Evolutionary conservation across 2,888 invertebrate species (phyloP), one percentile per base, ranked within the genome.

Genomic region (Eudasyphora cyanicolor): DNA sequence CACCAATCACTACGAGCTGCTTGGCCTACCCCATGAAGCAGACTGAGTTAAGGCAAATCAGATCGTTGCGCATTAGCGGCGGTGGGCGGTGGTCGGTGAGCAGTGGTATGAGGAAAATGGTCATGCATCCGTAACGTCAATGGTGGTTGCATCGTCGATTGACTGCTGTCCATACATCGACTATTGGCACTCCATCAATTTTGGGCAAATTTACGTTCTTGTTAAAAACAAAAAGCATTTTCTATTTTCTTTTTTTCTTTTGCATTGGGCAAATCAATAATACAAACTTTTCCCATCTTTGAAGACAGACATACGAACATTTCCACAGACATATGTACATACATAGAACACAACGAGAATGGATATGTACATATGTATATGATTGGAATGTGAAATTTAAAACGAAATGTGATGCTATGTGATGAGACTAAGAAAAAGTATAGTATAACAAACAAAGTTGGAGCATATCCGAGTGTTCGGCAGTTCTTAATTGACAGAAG

Each of bases 131-230:
- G 80, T 42, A 76, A 73, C 79, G 60, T 57, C 32, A 64, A 79
- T 8, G 76, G 79, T 70, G 77, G 77, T 80, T 60, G 74, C 79
- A 80, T 57, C 57, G 83, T 67, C 57, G 85, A 85, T 85, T 83
- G 82, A 84, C 78, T 82, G 85, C 85, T 86, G 85, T 85, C 82
- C 84, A 83, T 82, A 85, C 76, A 78, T 85, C 82, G 84, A 80
- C 79, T 85, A 71, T 77, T 64, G 60, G 80, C 84, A 86, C 86
- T 85, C 86, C 85, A 85, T 85, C 86, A 85, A 83, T 78, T 85
- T 82, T 79, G 81, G 80, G 80, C 70, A 83, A 83, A 83, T 83
- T 83, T 83, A 80, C 76, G 80, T 83, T 80, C 77, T 83, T 77
- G 70, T 77, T 80, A 79, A n/a, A 32, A 6, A n/a, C 45, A 8